Conservation (phyloP, 2,797 vertebrate species). For the Lepilemur septentrionalis region DNA sequence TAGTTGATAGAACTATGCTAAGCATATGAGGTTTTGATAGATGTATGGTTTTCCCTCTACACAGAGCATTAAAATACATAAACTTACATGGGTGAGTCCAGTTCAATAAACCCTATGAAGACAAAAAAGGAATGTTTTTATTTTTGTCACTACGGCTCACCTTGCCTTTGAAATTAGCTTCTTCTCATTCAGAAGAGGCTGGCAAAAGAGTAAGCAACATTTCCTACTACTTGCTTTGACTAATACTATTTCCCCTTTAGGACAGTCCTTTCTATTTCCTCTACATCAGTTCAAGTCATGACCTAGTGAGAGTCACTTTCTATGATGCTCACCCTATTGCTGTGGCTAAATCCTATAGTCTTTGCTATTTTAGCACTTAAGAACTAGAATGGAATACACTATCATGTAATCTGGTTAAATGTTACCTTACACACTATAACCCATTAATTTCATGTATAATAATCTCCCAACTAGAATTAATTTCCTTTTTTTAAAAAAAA, state of each 20-base stretch:
- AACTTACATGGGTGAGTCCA: not conserved
- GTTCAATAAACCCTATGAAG: not conserved
- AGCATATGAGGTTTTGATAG: not conserved
- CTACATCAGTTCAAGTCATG: not conserved
- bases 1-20: not conserved
- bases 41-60: not conserved
- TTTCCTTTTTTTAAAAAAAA: not conserved
- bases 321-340: not conserved
- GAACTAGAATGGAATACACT: not conserved
- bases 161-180: constrained; percentile 31
- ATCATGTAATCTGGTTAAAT: not conserved
- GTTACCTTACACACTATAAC: not conserved
- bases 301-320: not conserved
- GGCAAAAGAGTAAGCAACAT: not conserved
- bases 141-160: not conserved
- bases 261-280: not conserved
- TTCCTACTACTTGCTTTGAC: not conserved
- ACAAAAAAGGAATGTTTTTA: not conserved
- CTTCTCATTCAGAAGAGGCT: not conserved
- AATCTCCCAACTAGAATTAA: not conserved
- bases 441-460: not conserved
- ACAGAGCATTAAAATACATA: not conserved
- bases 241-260: not conserved
- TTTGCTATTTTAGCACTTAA: not conserved
- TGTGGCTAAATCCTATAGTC: not conserved